Base-by-base conservation (phyloP, 2,113 vertebrate genomes). In the Dipodomys stephensi region DNA sequence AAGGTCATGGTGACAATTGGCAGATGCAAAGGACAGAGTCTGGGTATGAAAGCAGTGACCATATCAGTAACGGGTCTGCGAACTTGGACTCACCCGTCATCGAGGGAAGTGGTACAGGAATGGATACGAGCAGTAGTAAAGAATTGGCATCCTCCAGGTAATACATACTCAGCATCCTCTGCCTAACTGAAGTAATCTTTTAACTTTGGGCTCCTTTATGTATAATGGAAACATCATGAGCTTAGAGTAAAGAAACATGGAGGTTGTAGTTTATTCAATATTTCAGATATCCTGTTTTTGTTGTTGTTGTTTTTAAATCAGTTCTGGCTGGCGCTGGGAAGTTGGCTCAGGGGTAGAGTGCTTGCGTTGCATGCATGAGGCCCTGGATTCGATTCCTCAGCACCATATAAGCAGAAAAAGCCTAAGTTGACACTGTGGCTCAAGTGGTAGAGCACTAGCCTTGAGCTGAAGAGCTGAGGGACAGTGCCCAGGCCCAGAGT, bases 1-100 rank as follows among this genome's bases (percentile, higher is more conserved):
- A 98, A 96, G 88, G 98, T 35, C 98, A 92, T 49, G 94, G 74
- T 5, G 99, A 99, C 77, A 99, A 96, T 93, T 99, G 99, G 99
- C 99, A 99, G 93, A 98, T 99, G 95, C 99, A 99, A 87, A 98
- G 99, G 91, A 99, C 99, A 0, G 99, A 99, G 96, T 99, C 99
- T 44, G 99, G 99, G 0, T 99, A 99, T 22, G 99, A 99, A 95
- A 99, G 99, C 96, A 99, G 99, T 8, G 99, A 99, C 96, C 98
- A 99, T 46, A 97, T 99, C 67, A 99, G 99, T 97, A 99, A 99
- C 1, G 98, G 98, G 30, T 99, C 99, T 1, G 97, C 98, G 68
- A 99, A 98, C 84, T 97, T 98, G 0, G 99, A 99, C 97, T 99
- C 99, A 0, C 99, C 99, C 6, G 92, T 98, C 32, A 98, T 98